These are phyloP conservation scores for Falco biarmicus DNA, from an alignment of 2,797 vertebrate genomes.

Conservation along the genomic window DNA sequence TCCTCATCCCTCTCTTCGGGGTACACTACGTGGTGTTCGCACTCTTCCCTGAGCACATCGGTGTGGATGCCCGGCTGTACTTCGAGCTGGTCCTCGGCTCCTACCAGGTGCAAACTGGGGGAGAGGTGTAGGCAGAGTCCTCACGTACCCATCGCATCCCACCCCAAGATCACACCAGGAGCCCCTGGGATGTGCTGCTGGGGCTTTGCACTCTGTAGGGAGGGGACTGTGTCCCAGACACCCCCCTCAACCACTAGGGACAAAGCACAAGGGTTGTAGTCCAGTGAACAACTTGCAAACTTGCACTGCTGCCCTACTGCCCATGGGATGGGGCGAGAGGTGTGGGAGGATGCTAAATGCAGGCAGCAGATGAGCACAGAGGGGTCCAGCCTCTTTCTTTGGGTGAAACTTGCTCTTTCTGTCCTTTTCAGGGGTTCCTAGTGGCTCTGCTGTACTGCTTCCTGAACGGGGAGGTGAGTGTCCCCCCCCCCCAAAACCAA, in stretches of 20 bases:
- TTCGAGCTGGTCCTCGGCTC: constrained; percentile 78
- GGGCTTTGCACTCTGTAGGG: neutral
- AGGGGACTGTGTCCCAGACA: neutral
- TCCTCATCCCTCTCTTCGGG: constrained; percentile 77
- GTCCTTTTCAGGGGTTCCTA: constrained; percentile 85
- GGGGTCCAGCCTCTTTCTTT: neutral
- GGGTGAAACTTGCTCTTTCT: neutral
- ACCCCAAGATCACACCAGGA: neutral
- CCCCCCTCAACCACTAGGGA: neutral
- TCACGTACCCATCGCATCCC: neutral
- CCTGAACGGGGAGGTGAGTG: constrained; percentile 88
- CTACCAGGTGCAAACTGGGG: constrained; percentile 71
- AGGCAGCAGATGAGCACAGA: neutral
- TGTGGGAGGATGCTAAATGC: neutral
- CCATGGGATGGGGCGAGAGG: neutral
- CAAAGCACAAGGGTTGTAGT: neutral
- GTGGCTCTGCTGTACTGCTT: constrained; percentile 92
- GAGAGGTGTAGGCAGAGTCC: neutral
- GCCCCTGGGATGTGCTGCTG: neutral
- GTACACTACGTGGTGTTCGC: constrained; percentile 76
- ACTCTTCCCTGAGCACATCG: constrained; percentile 70
- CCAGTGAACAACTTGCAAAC: neutral
- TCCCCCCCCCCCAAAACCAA: neutral
- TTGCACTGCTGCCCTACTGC: neutral
- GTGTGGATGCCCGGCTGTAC: constrained; percentile 50